Conservation (phyloP, 2,797 vertebrate genomes). For the Cebuella pygmaea region DNA sequence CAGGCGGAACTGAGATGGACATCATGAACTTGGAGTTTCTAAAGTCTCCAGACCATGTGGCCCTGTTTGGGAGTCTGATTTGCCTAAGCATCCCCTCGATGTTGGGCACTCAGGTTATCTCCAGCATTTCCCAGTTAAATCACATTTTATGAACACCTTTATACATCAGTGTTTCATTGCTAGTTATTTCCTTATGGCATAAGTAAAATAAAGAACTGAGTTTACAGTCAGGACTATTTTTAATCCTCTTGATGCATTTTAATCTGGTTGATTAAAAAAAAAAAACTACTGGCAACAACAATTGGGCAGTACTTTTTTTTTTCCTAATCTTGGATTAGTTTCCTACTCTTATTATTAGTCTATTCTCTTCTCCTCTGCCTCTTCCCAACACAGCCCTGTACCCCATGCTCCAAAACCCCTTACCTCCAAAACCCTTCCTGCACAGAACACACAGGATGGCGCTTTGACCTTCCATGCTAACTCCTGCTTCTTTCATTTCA, state of each 20-base stretch:
- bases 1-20: background rate
- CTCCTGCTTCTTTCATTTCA: background rate
- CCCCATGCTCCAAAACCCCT: too few species aligned
- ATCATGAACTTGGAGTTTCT: rapidly evolving
- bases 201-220: background rate
- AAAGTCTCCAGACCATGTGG: rapidly evolving
- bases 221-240: background rate
- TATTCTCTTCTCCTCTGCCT: too few species aligned
- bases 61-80: background rate
- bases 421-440: rapidly evolving
- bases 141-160: background rate
- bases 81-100: too few species aligned
- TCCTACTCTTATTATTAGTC: background rate
- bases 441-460: rapidly evolving
- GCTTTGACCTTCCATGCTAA: rapidly evolving
- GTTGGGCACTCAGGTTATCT: background rate
- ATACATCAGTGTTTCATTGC: background rate
- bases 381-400: too few species aligned
- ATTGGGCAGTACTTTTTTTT: background rate
- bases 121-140: background rate
- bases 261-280: background rate
- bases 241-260: background rate
- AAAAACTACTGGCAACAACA: background rate
- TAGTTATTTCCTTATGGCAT: background rate
- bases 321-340: background rate